Evolutionary conservation across 2,888 invertebrate species (phyloP), one percentile per base, ranked within the genome.

Genomic region (Hydropsyche betteni): DNA sequence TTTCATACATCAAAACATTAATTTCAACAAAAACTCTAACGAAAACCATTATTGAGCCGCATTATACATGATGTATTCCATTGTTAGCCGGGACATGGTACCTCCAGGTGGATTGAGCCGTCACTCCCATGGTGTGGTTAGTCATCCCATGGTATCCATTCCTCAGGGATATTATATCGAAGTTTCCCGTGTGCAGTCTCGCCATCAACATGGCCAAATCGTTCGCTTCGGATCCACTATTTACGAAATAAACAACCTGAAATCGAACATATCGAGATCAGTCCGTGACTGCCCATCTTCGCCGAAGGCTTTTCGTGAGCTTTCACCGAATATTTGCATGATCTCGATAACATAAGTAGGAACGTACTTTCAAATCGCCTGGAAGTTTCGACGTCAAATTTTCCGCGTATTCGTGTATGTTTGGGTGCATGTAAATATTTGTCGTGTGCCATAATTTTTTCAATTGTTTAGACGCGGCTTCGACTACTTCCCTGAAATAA

Each of bases 191-290:
- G 83, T 96, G 91, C 0, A 94, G 84, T 81, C 97, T 90, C 0
- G 98, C 94, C 84, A 99, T 88, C 44, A 97, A 83, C 80, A 95
- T 88, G 0, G 99, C 99, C 76, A 99, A 86, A 83, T 99, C 99
- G 82, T 98, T 99, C 0, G 99, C 98, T 85, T 99, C 99, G 5
- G 97, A 95, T 0, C 99, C 99, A 81, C 98, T 98, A 85, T 99
- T 99, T 0, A 96, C 94, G 81, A 98, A 91, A 83, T 97, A 98
- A 2, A 95, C 94, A 36, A 94, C 93, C 94, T 95, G 82, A 16
- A 82, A 82, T 76, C 50, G 79, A 51, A 33, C 51, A 12, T 10
- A 33, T 24, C 16, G 7, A 53, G 24, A 58, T 58, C 14, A 53
- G 12, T 24, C 16, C 24, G 58, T 58, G 58, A 58, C 16, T 58